Evolutionary conservation across 2,797 vertebrate species (phyloP), one percentile per base, ranked within the genome.

Genomic region (Siniperca scherzeri): DNA sequence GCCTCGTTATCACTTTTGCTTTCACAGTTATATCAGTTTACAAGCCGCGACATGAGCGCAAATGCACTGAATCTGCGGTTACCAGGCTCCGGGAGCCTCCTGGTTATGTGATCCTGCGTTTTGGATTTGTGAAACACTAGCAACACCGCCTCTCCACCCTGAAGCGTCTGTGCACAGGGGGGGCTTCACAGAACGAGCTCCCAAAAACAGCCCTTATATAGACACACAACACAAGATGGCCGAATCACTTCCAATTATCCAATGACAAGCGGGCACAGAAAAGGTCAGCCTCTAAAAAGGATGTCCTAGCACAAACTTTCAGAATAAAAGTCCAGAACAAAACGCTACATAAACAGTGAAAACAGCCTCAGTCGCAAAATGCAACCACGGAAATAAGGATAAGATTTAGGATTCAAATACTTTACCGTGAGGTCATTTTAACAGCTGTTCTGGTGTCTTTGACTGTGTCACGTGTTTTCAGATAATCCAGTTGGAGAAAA

Each of bases 1-100:
- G 27, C 7, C n/a, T 48, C 3, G 1, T 40, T 50, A 12, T 85
- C 85, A 57, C 90, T 93, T 91, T 89, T 88, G 48, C n/a, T 94
- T 92, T 87, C 12, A 13, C 57, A 3, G 46, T 8, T 0, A 5
- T 22, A 11, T 94, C 85, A 36, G 44, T 38, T 91, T 80, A 72
- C 93, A 84, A 81, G 87, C 82, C 7, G n/a, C 8, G 11, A 50
- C 70, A 27, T 13, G 52, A 55, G 3, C 3, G 53, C 44, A 17
- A 66, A 78, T 75, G 62, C 55, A 17, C 50, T 48, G 69, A 40
- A 14, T 75, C 81, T 44, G 62, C 75, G 73, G 84, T 83, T 72
- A 74, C 82, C 59, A 48, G 17, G 33, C 12, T 25, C 16, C 75
- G 75, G 56, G 72, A 48, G 50, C 70, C 72, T 60, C 73, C 40